phyloP scores from a whole-genome alignment of 2,113 vertebrate species.

The Anarrhichthys ocellatus region DNA sequence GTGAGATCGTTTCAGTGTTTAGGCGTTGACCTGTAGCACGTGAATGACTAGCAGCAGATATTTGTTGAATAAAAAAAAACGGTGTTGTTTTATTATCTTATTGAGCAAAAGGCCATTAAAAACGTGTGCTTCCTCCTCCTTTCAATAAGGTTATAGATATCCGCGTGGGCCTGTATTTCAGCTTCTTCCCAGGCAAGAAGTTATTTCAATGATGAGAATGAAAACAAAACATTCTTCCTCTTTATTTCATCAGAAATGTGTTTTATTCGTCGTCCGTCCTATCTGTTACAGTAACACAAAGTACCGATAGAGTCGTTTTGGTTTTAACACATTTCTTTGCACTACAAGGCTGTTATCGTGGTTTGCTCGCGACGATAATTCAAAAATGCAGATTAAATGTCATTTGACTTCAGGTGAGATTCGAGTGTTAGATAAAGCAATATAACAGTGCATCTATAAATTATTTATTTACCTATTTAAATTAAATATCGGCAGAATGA shows the following conservation, averaged over 20 bases:
- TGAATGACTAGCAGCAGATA: conserved; percentile 19
- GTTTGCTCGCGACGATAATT: too few species aligned
- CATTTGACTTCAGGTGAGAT: not conserved
- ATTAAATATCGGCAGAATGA: not conserved
- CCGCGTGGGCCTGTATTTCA: conserved; percentile 2
- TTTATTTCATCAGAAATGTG: not conserved
- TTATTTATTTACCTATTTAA: not conserved
- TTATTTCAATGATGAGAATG: not conserved
- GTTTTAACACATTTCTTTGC: not conserved
- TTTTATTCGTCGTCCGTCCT: not conserved
- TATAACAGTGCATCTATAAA: not conserved
- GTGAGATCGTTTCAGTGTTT: conserved; percentile 34
- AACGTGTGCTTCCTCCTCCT: not conserved
- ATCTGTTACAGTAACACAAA: not conserved
- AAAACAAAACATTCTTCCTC: not conserved
- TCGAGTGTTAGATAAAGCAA: not conserved
- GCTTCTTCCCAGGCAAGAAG: not conserved
- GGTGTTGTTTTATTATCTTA: conserved; percentile 39
- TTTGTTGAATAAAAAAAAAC: conserved; percentile 4
- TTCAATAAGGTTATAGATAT: conserved; percentile 22
- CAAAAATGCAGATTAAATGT: not conserved
- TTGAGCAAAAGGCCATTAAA: conserved; percentile 15
- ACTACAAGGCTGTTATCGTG: not conserved
- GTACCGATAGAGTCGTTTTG: not conserved
- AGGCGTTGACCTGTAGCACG: conserved; percentile 54